Conservation (phyloP, 1,140 invertebrate genomes). For the Caenorhabditis inopinata region DNA sequence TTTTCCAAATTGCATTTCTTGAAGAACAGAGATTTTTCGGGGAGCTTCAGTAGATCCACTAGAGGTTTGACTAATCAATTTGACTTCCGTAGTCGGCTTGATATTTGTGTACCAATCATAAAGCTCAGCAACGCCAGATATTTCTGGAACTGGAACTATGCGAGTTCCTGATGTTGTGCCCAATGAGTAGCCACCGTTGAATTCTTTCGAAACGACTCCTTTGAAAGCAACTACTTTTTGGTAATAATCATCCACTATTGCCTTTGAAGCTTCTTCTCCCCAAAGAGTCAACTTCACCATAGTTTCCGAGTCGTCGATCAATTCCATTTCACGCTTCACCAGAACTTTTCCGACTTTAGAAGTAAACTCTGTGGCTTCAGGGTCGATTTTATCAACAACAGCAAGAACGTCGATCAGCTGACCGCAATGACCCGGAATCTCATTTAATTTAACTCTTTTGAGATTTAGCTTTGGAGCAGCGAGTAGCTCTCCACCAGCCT, state of each 20-base stretch:
- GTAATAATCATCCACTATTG: constrained; percentile 40
- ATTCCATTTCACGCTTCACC: constrained; percentile 81
- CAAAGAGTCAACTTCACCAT: constrained; percentile 74
- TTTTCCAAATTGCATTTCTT: constrained; percentile 22
- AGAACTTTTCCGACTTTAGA: constrained; percentile 73
- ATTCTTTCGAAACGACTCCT: constrained; percentile 59
- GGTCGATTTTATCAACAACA: constrained; percentile 77
- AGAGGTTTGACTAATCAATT: constrained; percentile 44
- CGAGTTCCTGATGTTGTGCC: not conserved
- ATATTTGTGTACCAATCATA: constrained; percentile 51
- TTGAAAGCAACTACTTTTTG: constrained; percentile 60
- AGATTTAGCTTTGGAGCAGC: constrained; percentile 10
- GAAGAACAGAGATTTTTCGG: not conserved
- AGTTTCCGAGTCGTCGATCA: constrained; percentile 82
- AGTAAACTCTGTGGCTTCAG: constrained; percentile 71
- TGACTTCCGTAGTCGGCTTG: constrained; percentile 45
- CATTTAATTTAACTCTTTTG: not conserved
- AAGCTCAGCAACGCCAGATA: constrained; percentile 41
- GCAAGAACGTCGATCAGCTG: constrained; percentile 79
- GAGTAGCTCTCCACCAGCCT: constrained; percentile 36
- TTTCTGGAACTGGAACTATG: constrained; percentile 35
- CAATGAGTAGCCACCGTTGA: constrained; percentile 42
- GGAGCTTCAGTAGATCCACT: not conserved
- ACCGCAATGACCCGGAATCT: constrained; percentile 40
- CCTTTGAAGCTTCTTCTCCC: constrained; percentile 68